A percentile compares a stretch with the other conserved stretches of the same genome.
These are phyloP conservation scores for Platycnemis pennipes DNA, from an alignment of 2,888 invertebrate species.

Conservation along the genomic window DNA sequence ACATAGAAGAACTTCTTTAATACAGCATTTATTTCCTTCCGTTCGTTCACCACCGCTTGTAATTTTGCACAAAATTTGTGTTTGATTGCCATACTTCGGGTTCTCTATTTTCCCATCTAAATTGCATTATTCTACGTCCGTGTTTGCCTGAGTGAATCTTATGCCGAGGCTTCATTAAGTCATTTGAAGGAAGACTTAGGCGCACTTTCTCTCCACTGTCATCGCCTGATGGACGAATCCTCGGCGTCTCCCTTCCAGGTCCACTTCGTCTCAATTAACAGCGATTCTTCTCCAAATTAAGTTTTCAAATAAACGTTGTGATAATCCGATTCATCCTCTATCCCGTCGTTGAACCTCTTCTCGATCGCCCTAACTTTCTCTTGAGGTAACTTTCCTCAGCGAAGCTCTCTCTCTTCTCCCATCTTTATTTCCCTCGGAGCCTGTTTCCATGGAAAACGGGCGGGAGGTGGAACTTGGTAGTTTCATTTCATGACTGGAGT, in stretches of 20 bases:
- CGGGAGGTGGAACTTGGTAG: too few relatives aligned
- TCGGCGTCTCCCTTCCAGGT: background rate
- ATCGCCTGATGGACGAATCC: background rate
- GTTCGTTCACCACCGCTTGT: too few relatives aligned
- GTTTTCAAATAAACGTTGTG: slow-evolving; percentile 9
- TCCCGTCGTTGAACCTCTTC: background rate
- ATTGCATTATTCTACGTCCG: too few relatives aligned
- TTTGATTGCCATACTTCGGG: too few relatives aligned
- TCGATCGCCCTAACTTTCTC: background rate
- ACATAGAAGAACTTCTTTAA: too few relatives aligned
- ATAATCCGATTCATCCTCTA: background rate
- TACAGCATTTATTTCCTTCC: too few relatives aligned
- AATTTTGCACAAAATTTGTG: too few relatives aligned
- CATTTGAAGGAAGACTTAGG: background rate
- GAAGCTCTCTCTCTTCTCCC: background rate
- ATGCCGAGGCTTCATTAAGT: background rate
- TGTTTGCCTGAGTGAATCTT: too few relatives aligned
- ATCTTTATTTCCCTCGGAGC: background rate
- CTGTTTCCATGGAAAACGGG: too few relatives aligned
- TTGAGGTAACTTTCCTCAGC: background rate
- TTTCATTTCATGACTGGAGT: too few relatives aligned
- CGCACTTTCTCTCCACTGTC: background rate
- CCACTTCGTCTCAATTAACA: background rate
- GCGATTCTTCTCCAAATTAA: background rate
- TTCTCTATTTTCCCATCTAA: too few relatives aligned